Base-by-base conservation (phyloP, 2,113 vertebrate genomes). In the Oncorhynchus mykiss region DNA sequence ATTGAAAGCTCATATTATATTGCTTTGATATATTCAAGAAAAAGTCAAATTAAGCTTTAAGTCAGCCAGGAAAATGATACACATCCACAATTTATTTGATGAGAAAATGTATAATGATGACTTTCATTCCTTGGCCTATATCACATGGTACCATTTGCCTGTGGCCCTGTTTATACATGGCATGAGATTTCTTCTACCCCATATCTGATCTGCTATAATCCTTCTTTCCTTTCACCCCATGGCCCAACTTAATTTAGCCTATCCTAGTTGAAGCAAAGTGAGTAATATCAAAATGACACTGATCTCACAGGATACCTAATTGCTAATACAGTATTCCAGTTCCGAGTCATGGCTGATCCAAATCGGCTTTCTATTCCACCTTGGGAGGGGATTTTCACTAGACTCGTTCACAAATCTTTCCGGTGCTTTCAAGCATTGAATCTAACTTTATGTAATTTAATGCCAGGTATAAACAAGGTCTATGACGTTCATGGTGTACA, bases 51-150 rank as follows among this genome's bases (percentile, higher is more conserved):
- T 2, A 51, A 16, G 11, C 11, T 16, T 57, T 4, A 57, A 18
- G 16, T 57, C 51, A 68, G 57, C 64, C 5, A n/a, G 14, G 22
- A 25, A 60, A 75, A 78, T 25, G 4, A 75, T 75, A 74, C 39
- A 12, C 86, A 79, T 67, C 78, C 75, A 86, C 83, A 82, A 80
- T 87, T 91, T 88, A 89, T 88, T 90, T 84, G 80, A 92, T 90
- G 83, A 91, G 90, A 89, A 91, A 88, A 91, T 87, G 88, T 84
- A 91, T 88, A 79, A 88, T 77, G 86, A 84, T 84, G 86, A 77
- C 66, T 54, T 71, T 65, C 80, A 79, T 49, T 62, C 70, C 73
- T 67, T 83, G 5, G 0, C 45, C 34, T 24, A 49, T 81, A 64
- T 75, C 13, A 48, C 74, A 75, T 64, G 67, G 67, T 1, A 16